Evolutionary conservation across 2,888 invertebrate genomes (phyloP).

Genomic region (Pycnomerus fuliginosus): DNA sequence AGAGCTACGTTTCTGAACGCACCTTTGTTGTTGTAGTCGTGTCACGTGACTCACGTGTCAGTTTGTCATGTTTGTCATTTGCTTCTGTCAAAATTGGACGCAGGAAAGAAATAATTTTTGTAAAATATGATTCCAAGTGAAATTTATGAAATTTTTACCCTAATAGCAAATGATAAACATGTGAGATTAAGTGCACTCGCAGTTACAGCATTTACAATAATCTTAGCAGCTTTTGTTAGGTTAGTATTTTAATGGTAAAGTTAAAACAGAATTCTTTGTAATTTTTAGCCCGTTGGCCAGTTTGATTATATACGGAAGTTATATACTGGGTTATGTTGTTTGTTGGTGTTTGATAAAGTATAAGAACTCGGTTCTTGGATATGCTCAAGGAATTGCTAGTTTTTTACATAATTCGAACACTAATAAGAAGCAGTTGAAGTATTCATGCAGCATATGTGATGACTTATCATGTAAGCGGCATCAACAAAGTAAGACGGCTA

Average conservation of each 20-base stretch:
- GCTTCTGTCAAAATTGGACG: background rate
- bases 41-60: too few species aligned
- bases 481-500: constrained; percentile 54
- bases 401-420: constrained; percentile 36
- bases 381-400: constrained; percentile 42
- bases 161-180: constrained; percentile 34
- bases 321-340: constrained; percentile 49
- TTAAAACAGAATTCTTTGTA: background rate
- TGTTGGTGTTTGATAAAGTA: constrained; percentile 51
- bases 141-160: constrained; percentile 27
- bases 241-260: constrained; percentile 18
- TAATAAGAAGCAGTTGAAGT: constrained; percentile 31
- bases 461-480: constrained; percentile 61
- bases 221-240: constrained; percentile 34
- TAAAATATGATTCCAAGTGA: constrained; percentile 5
- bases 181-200: constrained; percentile 31
- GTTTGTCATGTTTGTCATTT: too few species aligned
- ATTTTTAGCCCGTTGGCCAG: constrained; percentile 45
- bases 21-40: too few species aligned
- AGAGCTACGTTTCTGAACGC: too few species aligned
- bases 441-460: constrained; percentile 62
- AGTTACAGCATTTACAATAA: constrained; percentile 26
- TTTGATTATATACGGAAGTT: constrained; percentile 46
- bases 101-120: background rate
- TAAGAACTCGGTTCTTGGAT: constrained; percentile 36